Percentiles rank a stretch among this genome's conserved stretches.
Conservation (phyloP, 1,140 invertebrate species). For the Trissolcus basalis region DNA sequence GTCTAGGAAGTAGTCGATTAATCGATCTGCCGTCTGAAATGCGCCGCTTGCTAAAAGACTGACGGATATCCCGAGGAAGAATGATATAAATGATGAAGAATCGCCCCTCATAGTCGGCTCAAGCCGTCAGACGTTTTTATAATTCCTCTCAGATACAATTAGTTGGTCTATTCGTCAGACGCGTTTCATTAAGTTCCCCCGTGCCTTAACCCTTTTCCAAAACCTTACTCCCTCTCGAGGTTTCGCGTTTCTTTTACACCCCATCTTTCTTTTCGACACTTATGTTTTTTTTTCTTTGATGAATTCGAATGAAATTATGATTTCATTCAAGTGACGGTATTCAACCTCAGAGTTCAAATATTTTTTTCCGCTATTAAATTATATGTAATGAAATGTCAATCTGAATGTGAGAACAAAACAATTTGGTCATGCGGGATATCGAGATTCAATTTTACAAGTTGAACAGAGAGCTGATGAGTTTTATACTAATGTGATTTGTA, state of each 20-base stretch:
- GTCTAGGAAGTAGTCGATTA: slow-evolving; percentile 53
- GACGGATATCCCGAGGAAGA: slow-evolving; percentile 66
- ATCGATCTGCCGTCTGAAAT: slow-evolving; percentile 54
- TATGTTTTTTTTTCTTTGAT: slow-evolving; percentile 29
- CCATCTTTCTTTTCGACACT: slow-evolving; percentile 55
- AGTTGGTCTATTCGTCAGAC: slow-evolving; percentile 76
- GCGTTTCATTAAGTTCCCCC: slow-evolving; percentile 75
- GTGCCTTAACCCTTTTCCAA: slow-evolving; percentile 63
- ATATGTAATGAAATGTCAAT: too few species aligned
- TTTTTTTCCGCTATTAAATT: too few species aligned
- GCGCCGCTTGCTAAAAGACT: slow-evolving; percentile 53
- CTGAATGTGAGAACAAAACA: too few species aligned
- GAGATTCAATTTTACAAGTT: too few species aligned
- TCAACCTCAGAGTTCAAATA: too few species aligned
- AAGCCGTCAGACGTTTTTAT: slow-evolving; percentile 71
- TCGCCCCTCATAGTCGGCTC: slow-evolving; percentile 62
- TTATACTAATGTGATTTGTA: too few species aligned
- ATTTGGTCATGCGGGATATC: too few species aligned
- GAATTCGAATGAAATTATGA: slow-evolving; percentile 44
- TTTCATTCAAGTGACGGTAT: slow-evolving; percentile 48
- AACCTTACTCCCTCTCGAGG: slow-evolving; percentile 60
- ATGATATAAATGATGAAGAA: slow-evolving; percentile 73
- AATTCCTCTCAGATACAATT: slow-evolving; percentile 77
- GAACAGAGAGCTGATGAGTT: too few species aligned
- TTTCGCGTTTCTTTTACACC: slow-evolving; percentile 59